Percentiles rank a stretch among this genome's conserved stretches.
phyloP scores from a whole-genome alignment of 2,797 vertebrate genomes.

The Enteromius paludinosus region DNA sequence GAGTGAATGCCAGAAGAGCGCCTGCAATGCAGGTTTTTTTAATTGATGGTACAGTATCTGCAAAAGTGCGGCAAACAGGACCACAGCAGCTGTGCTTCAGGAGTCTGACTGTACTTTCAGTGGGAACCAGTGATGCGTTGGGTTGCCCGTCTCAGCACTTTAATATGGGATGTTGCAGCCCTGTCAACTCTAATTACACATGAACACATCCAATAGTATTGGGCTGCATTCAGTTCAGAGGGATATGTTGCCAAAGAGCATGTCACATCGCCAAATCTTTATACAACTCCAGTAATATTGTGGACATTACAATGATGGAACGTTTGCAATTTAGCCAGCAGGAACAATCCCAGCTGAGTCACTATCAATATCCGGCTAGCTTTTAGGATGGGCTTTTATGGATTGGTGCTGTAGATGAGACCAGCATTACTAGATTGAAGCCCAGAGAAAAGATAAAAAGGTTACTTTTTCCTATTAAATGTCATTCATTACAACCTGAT shows the following conservation, averaged over 20 bases:
- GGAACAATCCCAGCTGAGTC: slow-evolving; percentile 51
- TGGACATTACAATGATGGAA: slow-evolving; percentile 48
- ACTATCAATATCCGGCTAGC: slow-evolving; percentile 57
- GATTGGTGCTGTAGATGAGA: slow-evolving; percentile 38
- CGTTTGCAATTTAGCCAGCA: slow-evolving; percentile 51
- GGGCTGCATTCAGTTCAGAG: neutral
- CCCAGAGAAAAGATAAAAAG: slow-evolving; percentile 25
- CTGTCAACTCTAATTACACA: slow-evolving; percentile 25
- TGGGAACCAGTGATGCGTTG: neutral
- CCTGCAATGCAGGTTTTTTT: slow-evolving; percentile 38
- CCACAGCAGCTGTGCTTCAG: slow-evolving; percentile 3
- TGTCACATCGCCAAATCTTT: slow-evolving; percentile 20
- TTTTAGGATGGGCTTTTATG: slow-evolving; percentile 51
- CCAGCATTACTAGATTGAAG: slow-evolving; percentile 41
- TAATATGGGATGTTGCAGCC: slow-evolving; percentile 13
- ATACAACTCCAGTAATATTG: slow-evolving; percentile 36
- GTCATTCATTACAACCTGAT: slow-evolving; percentile 10
- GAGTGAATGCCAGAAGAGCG: slow-evolving; percentile 29
- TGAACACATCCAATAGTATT: slow-evolving; percentile 7
- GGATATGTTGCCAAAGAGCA: slow-evolving; percentile 32
- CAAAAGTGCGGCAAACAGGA: neutral
- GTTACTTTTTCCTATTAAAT: slow-evolving; percentile 11
- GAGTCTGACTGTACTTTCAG: neutral
- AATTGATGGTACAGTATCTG: slow-evolving; percentile 24
- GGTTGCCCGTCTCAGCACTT: slow-evolving; percentile 28